Conservation (phyloP, 2,888 invertebrate genomes). For the Andricus quercusramuli region DNA sequence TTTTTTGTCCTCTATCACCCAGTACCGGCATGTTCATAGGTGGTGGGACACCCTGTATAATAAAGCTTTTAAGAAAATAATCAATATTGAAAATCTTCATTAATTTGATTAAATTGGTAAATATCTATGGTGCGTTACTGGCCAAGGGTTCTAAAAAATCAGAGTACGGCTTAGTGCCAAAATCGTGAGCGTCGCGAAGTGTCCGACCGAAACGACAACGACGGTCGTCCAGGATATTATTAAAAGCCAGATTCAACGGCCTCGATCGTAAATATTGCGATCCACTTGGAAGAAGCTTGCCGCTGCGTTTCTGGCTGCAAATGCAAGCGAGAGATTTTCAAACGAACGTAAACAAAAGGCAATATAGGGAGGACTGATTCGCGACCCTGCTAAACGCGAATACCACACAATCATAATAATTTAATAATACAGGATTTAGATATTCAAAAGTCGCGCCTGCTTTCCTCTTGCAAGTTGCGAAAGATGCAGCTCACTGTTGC, state of each 20-base stretch:
- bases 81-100: neutral
- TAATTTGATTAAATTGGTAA: neutral
- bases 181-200: slow-evolving; percentile 24
- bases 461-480: neutral
- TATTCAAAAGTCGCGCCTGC: neutral
- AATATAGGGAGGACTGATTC: neutral
- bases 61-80: no score
- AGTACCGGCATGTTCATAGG: no score
- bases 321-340: neutral
- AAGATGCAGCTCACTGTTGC: neutral
- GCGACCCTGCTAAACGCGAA: neutral
- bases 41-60: no score
- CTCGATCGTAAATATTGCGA: slow-evolving; percentile 35
- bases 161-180: slow-evolving; percentile 10
- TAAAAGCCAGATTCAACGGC: slow-evolving; percentile 34
- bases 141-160: slow-evolving; percentile 3
- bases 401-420: neutral
- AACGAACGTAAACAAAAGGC: slow-evolving; percentile 7
- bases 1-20: no score
- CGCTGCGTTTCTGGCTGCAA: neutral
- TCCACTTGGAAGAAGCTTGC: slow-evolving; percentile 14
- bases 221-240: slow-evolving; percentile 29
- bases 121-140: slow-evolving; percentile 11
- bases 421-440: neutral
- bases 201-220: slow-evolving; percentile 22